Conservation (phyloP, 2,797 vertebrate species). For the Girardinus metallicus region DNA sequence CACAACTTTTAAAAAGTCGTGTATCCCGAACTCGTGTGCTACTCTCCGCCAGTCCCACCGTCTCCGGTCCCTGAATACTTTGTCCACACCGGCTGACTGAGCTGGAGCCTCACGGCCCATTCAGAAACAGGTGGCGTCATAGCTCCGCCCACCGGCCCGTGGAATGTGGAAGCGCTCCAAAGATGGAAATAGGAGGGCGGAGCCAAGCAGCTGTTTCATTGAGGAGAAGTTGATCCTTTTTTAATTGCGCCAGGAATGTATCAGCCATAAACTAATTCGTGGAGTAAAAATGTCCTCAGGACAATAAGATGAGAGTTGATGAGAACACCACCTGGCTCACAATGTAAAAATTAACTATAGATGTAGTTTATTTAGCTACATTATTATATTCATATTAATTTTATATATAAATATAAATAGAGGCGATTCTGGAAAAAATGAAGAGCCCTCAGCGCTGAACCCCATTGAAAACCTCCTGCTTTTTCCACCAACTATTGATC, state of each 20-base stretch:
- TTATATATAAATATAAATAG: too few relatives aligned
- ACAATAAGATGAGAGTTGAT: not conserved
- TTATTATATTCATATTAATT: too few relatives aligned
- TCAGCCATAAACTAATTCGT: not conserved
- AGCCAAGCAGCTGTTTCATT: slow-evolving; percentile 67
- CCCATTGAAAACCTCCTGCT: too few relatives aligned
- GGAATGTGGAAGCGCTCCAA: slow-evolving; percentile 71
- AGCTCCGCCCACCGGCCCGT: slow-evolving; percentile 60
- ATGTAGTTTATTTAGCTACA: not conserved
- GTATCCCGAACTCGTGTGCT: slow-evolving; percentile 1
- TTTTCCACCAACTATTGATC: too few relatives aligned
- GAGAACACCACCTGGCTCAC: not conserved
- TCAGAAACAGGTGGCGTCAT: slow-evolving; percentile 79
- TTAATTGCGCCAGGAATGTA: not conserved
- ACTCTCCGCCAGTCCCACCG: slow-evolving; percentile 19
- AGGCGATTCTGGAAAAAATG: too few relatives aligned
- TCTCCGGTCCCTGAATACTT: slow-evolving; percentile 11
- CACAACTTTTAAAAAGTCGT: slow-evolving; percentile 29
- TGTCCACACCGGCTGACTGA: slow-evolving; percentile 31
- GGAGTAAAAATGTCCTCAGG: not conserved
- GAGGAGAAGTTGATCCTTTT: slow-evolving; percentile 12
- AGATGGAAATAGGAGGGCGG: slow-evolving; percentile 61
- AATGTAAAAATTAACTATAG: not conserved
- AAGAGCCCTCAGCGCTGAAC: too few relatives aligned
- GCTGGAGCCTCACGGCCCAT: slow-evolving; percentile 63